phyloP scores from a whole-genome alignment of 1,140 invertebrate genomes.

The Platyura marginata region DNA sequence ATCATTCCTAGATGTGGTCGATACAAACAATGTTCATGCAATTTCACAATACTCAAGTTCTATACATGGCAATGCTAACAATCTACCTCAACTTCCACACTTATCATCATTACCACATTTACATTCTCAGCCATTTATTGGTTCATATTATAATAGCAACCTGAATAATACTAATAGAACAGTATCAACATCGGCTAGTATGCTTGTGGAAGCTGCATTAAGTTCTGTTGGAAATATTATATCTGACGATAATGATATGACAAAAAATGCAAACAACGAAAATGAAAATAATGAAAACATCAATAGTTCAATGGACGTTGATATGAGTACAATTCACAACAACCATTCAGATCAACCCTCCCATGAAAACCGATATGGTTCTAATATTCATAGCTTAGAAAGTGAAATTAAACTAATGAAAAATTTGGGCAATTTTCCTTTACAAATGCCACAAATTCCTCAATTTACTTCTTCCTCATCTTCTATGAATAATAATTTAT shows the following conservation, averaged over 20 bases:
- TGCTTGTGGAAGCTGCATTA: slow-evolving; percentile 23
- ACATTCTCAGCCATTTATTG: slow-evolving; percentile 21
- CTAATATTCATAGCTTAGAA: slow-evolving; percentile 18
- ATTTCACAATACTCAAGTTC: background rate
- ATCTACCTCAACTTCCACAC: background rate
- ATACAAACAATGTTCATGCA: slow-evolving; percentile 14
- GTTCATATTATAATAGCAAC: slow-evolving; percentile 22
- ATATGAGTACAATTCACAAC: slow-evolving; percentile 8
- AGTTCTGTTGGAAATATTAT: slow-evolving; percentile 26
- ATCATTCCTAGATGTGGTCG: slow-evolving; percentile 21
- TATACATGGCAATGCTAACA: background rate
- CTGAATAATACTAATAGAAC: slow-evolving; percentile 10
- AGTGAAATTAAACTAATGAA: slow-evolving; percentile 25
- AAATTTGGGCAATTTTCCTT: slow-evolving; percentile 20
- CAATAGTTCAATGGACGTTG: slow-evolving; percentile 17
- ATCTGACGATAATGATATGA: slow-evolving; percentile 20
- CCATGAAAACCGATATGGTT: background rate
- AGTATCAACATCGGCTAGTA: slow-evolving; percentile 20
- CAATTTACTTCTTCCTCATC: slow-evolving; percentile 11
- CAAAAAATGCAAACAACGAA: slow-evolving; percentile 12
- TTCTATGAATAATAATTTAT: background rate
- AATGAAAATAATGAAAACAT: slow-evolving; percentile 22
- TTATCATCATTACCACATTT: background rate
- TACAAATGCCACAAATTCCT: slow-evolving; percentile 23
- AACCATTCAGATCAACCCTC: background rate